These are phyloP conservation scores for Mionectes olivaceus DNA, from an alignment of 2,797 vertebrate species.

Conservation along the genomic window DNA sequence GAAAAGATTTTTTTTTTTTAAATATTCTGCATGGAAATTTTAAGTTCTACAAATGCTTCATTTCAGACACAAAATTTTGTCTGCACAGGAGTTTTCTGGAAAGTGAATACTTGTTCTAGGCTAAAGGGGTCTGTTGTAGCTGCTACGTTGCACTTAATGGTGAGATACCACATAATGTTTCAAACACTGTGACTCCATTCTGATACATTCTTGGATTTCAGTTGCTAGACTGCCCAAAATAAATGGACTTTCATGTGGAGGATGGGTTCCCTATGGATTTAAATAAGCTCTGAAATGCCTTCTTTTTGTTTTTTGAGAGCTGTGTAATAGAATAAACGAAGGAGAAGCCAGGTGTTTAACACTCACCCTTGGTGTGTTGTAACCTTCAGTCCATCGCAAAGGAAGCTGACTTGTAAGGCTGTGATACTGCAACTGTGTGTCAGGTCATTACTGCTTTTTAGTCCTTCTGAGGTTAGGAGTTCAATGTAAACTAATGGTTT, in stretches of 20 bases:
- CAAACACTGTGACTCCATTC: not conserved
- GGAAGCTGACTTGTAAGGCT: not conserved
- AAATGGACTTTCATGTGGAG: not conserved
- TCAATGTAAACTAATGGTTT: slow-evolving; percentile 22
- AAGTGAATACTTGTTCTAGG: not conserved
- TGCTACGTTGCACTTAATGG: not conserved
- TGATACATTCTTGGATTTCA: not conserved
- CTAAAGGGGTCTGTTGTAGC: not conserved
- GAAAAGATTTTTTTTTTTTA: not conserved
- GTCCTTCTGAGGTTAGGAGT: not conserved
- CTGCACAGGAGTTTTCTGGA: not conserved
- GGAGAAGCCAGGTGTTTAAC: not conserved
- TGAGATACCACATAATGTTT: not conserved
- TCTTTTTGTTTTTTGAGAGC: not conserved
- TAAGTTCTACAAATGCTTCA: not conserved
- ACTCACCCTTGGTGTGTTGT: not conserved
- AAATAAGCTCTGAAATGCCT: not conserved
- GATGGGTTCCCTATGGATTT: not conserved
- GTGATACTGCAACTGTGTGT: not conserved
- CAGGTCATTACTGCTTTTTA: not conserved
- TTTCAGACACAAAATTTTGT: not conserved
- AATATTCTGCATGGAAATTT: not conserved
- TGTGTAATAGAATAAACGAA: not conserved
- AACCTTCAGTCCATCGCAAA: not conserved
- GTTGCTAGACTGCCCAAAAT: not conserved